Percentiles rank a stretch among this genome's conserved stretches.
Evolutionary conservation across 2,797 vertebrate species (phyloP).

Genomic region (Rallus crepitans): DNA sequence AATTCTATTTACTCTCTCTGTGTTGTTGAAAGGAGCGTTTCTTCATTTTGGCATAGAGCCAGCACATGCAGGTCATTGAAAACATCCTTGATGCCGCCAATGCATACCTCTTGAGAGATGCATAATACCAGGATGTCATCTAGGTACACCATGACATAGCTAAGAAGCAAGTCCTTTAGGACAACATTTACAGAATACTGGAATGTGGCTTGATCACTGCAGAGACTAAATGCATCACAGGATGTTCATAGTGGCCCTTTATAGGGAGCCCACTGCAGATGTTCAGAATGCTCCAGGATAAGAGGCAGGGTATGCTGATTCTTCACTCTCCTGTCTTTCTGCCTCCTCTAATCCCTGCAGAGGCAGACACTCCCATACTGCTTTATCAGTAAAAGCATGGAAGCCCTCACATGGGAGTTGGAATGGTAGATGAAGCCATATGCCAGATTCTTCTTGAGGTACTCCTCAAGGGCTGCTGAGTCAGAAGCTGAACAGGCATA

Average conservation of each 20-base stretch:
- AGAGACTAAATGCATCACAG: background rate
- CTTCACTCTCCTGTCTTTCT: background rate
- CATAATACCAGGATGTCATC: background rate
- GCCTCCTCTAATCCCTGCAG: background rate
- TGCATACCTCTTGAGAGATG: accelerated
- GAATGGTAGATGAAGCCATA: background rate
- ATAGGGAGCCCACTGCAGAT: background rate
- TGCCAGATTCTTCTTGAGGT: background rate
- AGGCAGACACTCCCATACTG: background rate
- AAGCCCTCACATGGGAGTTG: background rate
- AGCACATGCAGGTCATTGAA: background rate
- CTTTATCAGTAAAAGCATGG: background rate
- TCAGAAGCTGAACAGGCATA: background rate
- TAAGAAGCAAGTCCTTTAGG: background rate
- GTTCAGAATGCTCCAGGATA: background rate
- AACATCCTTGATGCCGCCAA: background rate
- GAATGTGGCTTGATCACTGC: background rate
- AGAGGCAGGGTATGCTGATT: background rate
- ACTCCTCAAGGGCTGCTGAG: background rate
- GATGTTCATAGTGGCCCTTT: background rate
- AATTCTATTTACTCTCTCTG: background rate
- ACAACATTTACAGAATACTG: background rate
- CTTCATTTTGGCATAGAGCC: background rate
- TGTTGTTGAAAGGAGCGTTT: background rate
- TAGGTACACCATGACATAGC: too few relatives aligned